A percentile compares a stretch with the other conserved stretches of the same genome.
phyloP scores from a whole-genome alignment of 2,888 invertebrate species.

The Exocentrus adspersus region DNA sequence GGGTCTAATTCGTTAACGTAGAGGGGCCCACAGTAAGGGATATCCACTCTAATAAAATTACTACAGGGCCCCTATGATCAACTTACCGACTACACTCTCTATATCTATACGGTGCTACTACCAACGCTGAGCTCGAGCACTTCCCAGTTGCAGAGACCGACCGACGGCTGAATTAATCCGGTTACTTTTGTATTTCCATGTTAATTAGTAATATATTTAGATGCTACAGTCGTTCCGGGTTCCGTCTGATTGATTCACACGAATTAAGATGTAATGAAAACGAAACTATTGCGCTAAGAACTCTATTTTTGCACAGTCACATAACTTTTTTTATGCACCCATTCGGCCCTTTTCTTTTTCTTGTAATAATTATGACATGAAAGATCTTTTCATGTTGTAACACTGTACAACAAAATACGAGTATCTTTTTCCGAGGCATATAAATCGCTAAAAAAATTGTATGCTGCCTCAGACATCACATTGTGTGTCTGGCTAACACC shows the following conservation, averaged over 20 bases:
- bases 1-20: slow-evolving; percentile 59
- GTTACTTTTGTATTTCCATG: slow-evolving; percentile 44
- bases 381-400: too few species aligned
- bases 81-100: slow-evolving; percentile 53
- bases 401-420: too few species aligned
- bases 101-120: slow-evolving; percentile 30
- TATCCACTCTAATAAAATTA: slow-evolving; percentile 61
- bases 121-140: slow-evolving; percentile 21
- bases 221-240: neutral
- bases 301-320: neutral
- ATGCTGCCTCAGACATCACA: too few species aligned
- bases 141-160: slow-evolving; percentile 23
- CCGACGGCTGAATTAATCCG: slow-evolving; percentile 33
- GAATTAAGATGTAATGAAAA: neutral
- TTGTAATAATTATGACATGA: too few species aligned
- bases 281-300: neutral
- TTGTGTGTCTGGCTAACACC: too few species aligned
- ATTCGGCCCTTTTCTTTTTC: too few species aligned
- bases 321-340: too few species aligned
- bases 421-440: too few species aligned
- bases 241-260: slow-evolving; percentile 4
- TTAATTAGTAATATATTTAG: slow-evolving; percentile 40
- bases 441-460: too few species aligned
- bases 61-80: slow-evolving; percentile 59
- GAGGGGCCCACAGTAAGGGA: slow-evolving; percentile 59